phyloP scores from a whole-genome alignment of 2,113 vertebrate species.

The Oncorhynchus nerka region DNA sequence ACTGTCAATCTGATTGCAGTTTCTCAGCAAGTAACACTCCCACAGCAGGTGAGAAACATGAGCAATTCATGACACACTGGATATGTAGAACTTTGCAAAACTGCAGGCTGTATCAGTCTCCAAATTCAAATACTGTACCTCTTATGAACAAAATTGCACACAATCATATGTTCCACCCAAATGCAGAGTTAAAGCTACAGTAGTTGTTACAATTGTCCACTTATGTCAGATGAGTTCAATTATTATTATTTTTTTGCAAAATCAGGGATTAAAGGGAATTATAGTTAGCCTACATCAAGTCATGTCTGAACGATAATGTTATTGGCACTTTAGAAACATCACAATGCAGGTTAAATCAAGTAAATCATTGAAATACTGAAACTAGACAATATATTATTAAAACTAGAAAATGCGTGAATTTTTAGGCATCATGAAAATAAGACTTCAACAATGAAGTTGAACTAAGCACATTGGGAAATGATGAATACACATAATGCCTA shows the following conservation, averaged over 20 bases:
- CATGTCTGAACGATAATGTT: background rate
- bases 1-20: conserved; percentile 53
- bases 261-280: too few relatives aligned
- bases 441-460: background rate
- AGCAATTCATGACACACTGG: conserved; percentile 55
- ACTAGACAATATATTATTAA: background rate
- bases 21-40: conserved; percentile 35
- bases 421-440: background rate
- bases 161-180: background rate
- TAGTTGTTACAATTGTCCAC: background rate
- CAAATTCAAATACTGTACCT: background rate
- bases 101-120: background rate
- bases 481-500: background rate
- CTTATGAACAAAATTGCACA: background rate
- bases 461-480: background rate
- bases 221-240: too few relatives aligned
- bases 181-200: background rate
- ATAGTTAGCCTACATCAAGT: too few relatives aligned
- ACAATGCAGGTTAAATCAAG: background rate
- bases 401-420: background rate
- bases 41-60: conserved; percentile 41
- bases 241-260: too few relatives aligned
- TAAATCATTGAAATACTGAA: background rate
- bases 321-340: background rate
- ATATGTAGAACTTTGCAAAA: background rate